Conservation (phyloP, 2,113 vertebrate species). For the Ctenodactylus gundi region DNA sequence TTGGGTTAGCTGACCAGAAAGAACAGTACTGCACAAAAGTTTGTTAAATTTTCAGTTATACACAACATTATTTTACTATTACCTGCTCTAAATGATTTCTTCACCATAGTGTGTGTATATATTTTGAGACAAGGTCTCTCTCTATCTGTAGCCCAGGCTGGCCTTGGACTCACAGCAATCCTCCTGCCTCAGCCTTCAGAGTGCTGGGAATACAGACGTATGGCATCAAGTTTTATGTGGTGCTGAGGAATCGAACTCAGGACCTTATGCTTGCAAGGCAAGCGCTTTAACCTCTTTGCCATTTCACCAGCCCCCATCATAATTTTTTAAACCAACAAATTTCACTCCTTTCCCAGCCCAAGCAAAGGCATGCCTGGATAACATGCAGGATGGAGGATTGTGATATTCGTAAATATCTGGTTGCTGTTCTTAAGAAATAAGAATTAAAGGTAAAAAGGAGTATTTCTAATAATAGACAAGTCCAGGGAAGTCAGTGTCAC, state of each 20-base stretch:
- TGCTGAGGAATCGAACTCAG: too few species aligned
- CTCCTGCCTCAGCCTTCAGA: too few species aligned
- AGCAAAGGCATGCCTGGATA: not conserved
- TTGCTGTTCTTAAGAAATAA: slow-evolving; percentile 3
- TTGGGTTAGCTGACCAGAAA: not conserved
- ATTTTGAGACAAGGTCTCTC: too few species aligned
- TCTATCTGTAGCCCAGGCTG: too few species aligned
- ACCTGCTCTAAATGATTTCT: not conserved
- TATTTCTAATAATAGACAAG: not conserved
- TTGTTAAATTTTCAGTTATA: not conserved
- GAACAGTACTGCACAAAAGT: not conserved
- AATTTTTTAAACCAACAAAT: not conserved
- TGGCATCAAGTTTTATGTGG: too few species aligned
- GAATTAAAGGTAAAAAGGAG: not conserved
- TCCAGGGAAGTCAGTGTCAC: not conserved
- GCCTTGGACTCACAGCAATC: too few species aligned
- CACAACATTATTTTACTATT: not conserved
- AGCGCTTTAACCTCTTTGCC: too few species aligned
- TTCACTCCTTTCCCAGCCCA: not conserved
- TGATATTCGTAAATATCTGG: not conserved
- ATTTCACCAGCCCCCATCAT: not conserved
- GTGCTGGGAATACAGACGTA: too few species aligned
- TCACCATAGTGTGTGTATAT: not conserved
- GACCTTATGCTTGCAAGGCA: too few species aligned
- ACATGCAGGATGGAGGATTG: not conserved